Evolutionary conservation across 92 coral and sea anemone genomes (phyloP), one percentile per base, ranked within the genome.

Genomic region (Ricordea florida): DNA sequence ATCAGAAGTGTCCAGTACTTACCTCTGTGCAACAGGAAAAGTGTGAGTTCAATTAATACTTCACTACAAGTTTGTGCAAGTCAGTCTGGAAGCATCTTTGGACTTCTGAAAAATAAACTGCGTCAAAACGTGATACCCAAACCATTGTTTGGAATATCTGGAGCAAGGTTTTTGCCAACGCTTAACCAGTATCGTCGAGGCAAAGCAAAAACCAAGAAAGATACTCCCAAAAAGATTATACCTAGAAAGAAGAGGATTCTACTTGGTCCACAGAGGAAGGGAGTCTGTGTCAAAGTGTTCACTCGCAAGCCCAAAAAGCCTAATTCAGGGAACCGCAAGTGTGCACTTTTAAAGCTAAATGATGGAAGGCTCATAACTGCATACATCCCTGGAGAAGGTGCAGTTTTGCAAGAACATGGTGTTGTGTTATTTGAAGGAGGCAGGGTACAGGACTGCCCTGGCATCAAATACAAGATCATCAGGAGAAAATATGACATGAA

Each of bases 381-480:
- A 4, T 94, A 94, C 46, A 94, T 94, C 14, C 98, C 98, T 7
- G 91, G 93, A 2, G 91, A 94, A 71, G 74, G 74, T 71, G 98
- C 94, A 2, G 91, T 78, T 55, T 49, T 94, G 15, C 98, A 94
- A 45, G 98, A 94, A 61, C 98, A 94, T 76, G 98, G 97, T 15
- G 97, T 94, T 16, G 98, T 94, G 21, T 49, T 94, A 61, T 94
- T 94, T 80, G 90, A 93, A 33, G 98, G 98, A 1, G 98, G 98
- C 10, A 66, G 98, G 29, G 96, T 94, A 3, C 98, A 94, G 50
- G 98, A 94, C 79, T 94, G 98, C 21, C 98, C 98, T 4, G 98
- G 98, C 25, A 88, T 94, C 48, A 79, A 90, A 74, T 92, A 92
- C 66, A 94, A 94, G 62, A 89, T 94, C 30, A 86, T 94, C 9